Conservation (phyloP, 2,888 invertebrate genomes). For the Argyra leucocephala region DNA sequence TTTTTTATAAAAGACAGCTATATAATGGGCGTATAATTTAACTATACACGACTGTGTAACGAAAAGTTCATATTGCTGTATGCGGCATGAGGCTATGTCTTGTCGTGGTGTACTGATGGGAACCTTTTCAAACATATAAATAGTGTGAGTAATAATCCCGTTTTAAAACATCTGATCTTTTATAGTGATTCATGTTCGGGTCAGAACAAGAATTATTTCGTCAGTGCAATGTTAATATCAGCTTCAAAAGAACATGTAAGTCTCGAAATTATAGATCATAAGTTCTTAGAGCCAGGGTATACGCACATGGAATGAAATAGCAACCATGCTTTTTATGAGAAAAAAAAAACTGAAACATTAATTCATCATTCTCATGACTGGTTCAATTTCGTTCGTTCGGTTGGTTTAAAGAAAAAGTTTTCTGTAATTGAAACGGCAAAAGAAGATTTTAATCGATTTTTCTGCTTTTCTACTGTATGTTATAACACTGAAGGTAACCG, state of each 20-base stretch:
- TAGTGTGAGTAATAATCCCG: slow-evolving; percentile 7
- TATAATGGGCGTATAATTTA: too few species aligned
- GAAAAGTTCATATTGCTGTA: too few species aligned
- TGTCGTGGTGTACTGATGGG: slow-evolving; percentile 22
- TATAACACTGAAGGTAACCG: too few species aligned
- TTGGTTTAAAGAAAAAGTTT: not conserved
- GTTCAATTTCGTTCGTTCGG: not conserved
- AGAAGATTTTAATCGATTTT: not conserved
- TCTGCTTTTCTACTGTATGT: not conserved
- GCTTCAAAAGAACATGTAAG: not conserved
- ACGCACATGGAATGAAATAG: not conserved
- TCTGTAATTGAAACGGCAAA: not conserved
- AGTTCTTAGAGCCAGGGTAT: not conserved
- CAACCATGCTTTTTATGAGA: not conserved
- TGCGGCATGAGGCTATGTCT: slow-evolving; percentile 24
- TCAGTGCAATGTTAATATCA: slow-evolving; percentile 18
- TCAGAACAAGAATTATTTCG: slow-evolving; percentile 22
- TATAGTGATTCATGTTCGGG: slow-evolving; percentile 21
- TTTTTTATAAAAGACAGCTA: too few species aligned
- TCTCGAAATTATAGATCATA: not conserved
- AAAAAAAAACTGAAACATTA: not conserved
- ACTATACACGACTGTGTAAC: too few species aligned
- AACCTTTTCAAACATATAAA: slow-evolving; percentile 19
- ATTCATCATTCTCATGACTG: not conserved
- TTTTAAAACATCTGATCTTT: slow-evolving; percentile 19